Percentiles rank a stretch among this genome's conserved stretches.
Conservation (phyloP, 2,113 vertebrate species). For the Rafetus swinhoei region DNA sequence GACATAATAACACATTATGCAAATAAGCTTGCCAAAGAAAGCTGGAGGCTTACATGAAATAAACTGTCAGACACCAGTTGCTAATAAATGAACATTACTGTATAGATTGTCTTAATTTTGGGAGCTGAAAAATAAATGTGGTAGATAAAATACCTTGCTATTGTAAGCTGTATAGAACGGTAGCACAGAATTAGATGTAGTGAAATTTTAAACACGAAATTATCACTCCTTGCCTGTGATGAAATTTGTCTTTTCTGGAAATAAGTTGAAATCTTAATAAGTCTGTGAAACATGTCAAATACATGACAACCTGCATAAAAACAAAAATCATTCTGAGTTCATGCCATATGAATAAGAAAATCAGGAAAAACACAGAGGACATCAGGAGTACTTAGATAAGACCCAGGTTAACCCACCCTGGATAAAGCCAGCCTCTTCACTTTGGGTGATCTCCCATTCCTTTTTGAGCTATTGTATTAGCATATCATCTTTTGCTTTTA, state of each 20-base stretch:
- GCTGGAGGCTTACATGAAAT: constrained; percentile 84
- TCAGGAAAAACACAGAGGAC: neutral
- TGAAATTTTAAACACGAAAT: constrained; percentile 50
- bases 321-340: neutral
- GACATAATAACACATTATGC: constrained; percentile 90
- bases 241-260: constrained; percentile 33
- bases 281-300: constrained; percentile 24
- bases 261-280: constrained; percentile 36
- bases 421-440: neutral
- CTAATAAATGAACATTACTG: constrained; percentile 88
- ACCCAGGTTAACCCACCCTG: neutral
- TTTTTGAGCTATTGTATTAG: neutral
- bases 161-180: constrained; percentile 5
- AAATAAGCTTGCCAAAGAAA: constrained; percentile 85
- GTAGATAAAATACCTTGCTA: constrained; percentile 51
- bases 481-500: neutral
- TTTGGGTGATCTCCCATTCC: neutral
- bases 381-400: neutral
- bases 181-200: neutral
- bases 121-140: constrained; percentile 75
- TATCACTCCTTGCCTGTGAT: constrained; percentile 24
- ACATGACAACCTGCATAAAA: neutral
- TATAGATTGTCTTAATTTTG: constrained; percentile 82
- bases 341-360: neutral
- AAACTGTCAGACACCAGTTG: constrained; percentile 86